Conservation (phyloP, 2,888 invertebrate genomes). For the Perizoma flavofasciatum region DNA sequence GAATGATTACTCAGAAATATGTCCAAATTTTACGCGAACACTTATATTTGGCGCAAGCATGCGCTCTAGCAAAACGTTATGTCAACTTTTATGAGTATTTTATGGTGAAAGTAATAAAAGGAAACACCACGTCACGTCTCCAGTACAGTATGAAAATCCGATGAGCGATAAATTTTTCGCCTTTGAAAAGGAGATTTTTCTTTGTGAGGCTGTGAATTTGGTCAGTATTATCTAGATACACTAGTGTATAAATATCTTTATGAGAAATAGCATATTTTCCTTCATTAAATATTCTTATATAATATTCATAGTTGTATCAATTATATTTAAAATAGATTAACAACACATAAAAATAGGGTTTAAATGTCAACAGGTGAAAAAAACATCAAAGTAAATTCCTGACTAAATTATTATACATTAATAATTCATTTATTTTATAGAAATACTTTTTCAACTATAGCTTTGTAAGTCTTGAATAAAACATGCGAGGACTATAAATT, state of each 20-base stretch:
- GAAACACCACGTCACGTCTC: conserved; percentile 50
- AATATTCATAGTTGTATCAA: no score
- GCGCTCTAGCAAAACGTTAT: conserved; percentile 46
- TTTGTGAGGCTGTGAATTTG: conserved; percentile 6
- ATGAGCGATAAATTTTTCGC: conserved; percentile 41
- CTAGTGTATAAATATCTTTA: neutral
- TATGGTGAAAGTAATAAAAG: conserved; percentile 62
- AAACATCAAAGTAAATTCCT: no score
- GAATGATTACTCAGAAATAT: conserved; percentile 7
- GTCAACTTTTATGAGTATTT: conserved; percentile 57
- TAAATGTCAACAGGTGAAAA: no score
- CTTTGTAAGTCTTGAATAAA: no score
- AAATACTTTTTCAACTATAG: no score
- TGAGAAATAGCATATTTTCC: neutral
- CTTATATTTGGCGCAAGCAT: conserved; percentile 46
- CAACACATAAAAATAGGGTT: no score
- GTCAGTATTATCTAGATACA: no score
- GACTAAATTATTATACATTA: no score
- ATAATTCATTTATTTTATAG: no score
- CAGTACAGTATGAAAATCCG: conserved; percentile 50
- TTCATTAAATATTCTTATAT: no score
- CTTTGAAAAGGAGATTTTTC: conserved; percentile 9
- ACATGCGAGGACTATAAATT: no score
- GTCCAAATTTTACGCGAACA: conserved; percentile 17
- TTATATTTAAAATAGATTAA: no score